Evolutionary conservation across 2,113 vertebrate species (phyloP).

Genomic region (Myiagra hebetior): DNA sequence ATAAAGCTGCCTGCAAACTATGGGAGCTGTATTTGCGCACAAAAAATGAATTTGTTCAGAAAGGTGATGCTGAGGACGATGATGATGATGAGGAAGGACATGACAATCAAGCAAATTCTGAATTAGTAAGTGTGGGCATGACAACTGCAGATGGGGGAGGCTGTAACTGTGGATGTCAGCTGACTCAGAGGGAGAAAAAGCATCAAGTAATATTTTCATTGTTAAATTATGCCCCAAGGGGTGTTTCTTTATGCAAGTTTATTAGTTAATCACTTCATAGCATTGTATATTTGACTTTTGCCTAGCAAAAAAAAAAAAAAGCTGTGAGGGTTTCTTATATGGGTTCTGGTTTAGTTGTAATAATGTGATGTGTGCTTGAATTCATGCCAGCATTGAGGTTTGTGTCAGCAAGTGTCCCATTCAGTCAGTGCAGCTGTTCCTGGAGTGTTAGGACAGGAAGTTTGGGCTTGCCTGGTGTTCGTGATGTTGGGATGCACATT

Average conservation of each 20-base stretch:
- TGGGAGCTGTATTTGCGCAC: constrained; percentile 97
- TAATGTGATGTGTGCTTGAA: neutral
- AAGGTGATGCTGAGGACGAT: constrained; percentile 91
- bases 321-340: neutral
- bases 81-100: constrained; percentile 90
- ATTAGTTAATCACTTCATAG: neutral
- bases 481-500: neutral
- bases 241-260: neutral
- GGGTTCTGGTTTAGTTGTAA: neutral
- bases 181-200: neutral
- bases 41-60: constrained; percentile 96
- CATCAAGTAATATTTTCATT: neutral
- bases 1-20: constrained; percentile 92
- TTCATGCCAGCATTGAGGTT: fast-evolving
- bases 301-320: neutral
- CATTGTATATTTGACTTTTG: neutral
- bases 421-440: neutral
- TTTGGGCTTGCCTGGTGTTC: neutral
- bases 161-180: neutral
- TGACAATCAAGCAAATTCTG: constrained; percentile 84
- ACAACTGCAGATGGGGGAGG: neutral
- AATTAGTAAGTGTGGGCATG: constrained; percentile 82
- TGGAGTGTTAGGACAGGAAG: neutral
- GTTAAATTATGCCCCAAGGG: neutral
- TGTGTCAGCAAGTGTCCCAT: neutral